These are phyloP conservation scores for Plebejus melissa DNA, from an alignment of 2,888 invertebrate genomes.

Conservation along the genomic window DNA sequence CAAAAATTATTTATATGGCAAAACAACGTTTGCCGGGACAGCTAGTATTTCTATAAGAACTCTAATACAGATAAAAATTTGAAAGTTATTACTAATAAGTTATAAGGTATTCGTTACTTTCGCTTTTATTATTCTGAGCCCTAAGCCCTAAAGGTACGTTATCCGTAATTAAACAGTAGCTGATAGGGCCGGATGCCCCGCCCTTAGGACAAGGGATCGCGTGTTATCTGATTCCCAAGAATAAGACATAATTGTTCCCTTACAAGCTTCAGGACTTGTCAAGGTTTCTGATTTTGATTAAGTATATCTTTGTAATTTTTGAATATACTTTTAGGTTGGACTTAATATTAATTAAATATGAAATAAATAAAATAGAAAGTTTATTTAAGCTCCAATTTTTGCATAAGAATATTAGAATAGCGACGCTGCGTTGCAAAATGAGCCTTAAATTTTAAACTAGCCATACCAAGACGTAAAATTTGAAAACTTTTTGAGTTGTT, in stretches of 20 bases:
- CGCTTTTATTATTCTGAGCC: slow-evolving; percentile 9
- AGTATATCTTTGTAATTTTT: background rate
- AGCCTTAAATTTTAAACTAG: too few relatives aligned
- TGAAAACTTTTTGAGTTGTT: too few relatives aligned
- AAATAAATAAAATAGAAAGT: too few relatives aligned
- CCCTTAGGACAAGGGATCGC: slow-evolving; percentile 3
- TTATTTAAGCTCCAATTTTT: too few relatives aligned
- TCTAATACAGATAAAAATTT: too few relatives aligned
- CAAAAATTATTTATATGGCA: too few relatives aligned
- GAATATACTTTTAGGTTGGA: background rate
- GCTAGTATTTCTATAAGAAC: too few relatives aligned
- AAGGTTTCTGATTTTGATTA: background rate
- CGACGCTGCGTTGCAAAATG: too few relatives aligned
- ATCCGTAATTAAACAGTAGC: slow-evolving; percentile 22
- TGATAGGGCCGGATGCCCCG: slow-evolving; percentile 20
- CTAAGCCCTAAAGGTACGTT: background rate
- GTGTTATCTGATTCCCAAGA: slow-evolving; percentile 8
- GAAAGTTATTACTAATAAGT: too few relatives aligned
- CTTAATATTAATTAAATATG: background rate
- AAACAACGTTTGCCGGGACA: too few relatives aligned
- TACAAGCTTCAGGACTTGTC: background rate
- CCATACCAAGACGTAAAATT: too few relatives aligned
- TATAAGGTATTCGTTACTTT: background rate
- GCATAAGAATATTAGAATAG: too few relatives aligned
- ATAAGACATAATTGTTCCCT: slow-evolving; percentile 14